Conservation (phyloP, 2,888 invertebrate species). For the Sinopyrophorus schimmeli region DNA sequence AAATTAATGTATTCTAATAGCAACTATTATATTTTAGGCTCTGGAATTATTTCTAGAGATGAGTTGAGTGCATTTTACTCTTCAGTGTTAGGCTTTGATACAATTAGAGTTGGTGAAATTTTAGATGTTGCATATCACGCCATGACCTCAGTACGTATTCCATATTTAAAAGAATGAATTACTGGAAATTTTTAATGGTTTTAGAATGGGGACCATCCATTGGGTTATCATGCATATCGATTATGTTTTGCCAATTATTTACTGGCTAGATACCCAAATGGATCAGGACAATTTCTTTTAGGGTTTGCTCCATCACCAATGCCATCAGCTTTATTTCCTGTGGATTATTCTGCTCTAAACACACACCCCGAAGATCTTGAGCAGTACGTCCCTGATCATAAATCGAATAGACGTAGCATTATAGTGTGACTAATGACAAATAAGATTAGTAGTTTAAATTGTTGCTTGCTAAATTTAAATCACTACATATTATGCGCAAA, state of each 20-base stretch:
- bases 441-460: constrained; percentile 17
- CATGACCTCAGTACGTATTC: constrained; percentile 70
- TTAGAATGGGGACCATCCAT: constrained; percentile 70
- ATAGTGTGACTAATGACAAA: constrained; percentile 56
- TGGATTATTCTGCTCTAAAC: constrained; percentile 76
- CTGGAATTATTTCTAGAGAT: constrained; percentile 67
- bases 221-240: constrained; percentile 70
- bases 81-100: constrained; percentile 68
- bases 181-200: constrained; percentile 39
- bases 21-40: too few species aligned
- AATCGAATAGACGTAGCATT: constrained; percentile 70
- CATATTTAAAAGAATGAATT: not conserved
- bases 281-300: constrained; percentile 74
- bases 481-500: constrained; percentile 25
- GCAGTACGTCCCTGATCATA: constrained; percentile 69
- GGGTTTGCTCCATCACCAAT: constrained; percentile 63
- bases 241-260: constrained; percentile 76
- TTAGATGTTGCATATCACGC: constrained; percentile 70
- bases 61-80: constrained; percentile 72
- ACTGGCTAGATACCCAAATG: constrained; percentile 73
- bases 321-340: constrained; percentile 67
- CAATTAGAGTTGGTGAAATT: constrained; percentile 65
- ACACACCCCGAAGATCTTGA: constrained; percentile 71
- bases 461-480: constrained; percentile 23
- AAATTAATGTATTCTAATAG: constrained; percentile 34